Conservation (phyloP, 1,140 invertebrate species). For the Drosophila ercepeae region DNA sequence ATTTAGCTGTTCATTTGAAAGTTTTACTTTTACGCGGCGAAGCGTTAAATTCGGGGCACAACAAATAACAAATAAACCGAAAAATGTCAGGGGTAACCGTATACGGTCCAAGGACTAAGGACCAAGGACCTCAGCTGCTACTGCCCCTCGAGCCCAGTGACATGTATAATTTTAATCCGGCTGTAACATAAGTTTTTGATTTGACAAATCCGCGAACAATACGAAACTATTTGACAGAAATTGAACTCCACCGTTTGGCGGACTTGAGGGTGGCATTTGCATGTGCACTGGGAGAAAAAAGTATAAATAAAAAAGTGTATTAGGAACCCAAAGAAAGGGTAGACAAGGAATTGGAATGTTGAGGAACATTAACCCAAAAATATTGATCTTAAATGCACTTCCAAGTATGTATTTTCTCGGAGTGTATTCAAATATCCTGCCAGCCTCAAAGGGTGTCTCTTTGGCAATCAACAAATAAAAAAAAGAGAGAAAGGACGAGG, state of each 20-base stretch:
- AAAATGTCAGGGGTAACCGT: slow-evolving; percentile 23
- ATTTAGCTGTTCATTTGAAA: slow-evolving; percentile 84
- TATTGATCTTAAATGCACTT: no score
- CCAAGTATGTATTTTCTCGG: no score
- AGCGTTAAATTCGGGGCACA: slow-evolving; percentile 77
- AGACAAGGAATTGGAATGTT: no score
- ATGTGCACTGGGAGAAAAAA: slow-evolving; percentile 17
- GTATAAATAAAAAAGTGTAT: not conserved
- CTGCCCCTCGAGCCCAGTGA: slow-evolving; percentile 54
- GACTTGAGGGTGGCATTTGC: slow-evolving; percentile 40
- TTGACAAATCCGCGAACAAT: slow-evolving; percentile 73
- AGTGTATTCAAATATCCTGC: slow-evolving; percentile 55
- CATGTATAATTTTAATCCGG: slow-evolving; percentile 82
- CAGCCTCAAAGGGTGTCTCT: slow-evolving; percentile 32
- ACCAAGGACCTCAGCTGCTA: slow-evolving; percentile 36
- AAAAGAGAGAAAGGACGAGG: slow-evolving; percentile 39
- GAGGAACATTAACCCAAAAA: no score
- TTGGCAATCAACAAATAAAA: slow-evolving; percentile 11
- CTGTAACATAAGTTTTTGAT: slow-evolving; percentile 83
- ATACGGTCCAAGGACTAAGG: slow-evolving; percentile 3
- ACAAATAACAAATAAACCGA: slow-evolving; percentile 15
- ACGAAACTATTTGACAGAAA: slow-evolving; percentile 78
- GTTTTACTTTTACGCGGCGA: slow-evolving; percentile 79
- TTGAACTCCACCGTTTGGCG: slow-evolving; percentile 50
- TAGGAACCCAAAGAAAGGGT: no score